These are phyloP conservation scores for Carassius gibelio DNA, from an alignment of 2,113 vertebrate genomes.

Conservation along the genomic window DNA sequence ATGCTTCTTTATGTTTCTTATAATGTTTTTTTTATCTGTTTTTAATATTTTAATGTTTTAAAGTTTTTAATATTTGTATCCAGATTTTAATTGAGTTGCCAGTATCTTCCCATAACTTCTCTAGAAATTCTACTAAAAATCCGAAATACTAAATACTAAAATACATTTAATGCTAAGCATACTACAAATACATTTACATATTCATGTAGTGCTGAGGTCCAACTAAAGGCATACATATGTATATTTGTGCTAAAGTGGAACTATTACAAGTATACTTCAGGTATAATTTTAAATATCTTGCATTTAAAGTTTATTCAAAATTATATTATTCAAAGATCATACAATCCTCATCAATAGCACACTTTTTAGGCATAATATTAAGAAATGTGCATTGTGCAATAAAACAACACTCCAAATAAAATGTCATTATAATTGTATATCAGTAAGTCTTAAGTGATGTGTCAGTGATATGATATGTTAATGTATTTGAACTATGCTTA, in stretches of 20 bases:
- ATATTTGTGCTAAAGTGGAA: neutral
- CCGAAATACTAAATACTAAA: neutral
- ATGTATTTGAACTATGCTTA: neutral
- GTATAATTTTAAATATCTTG: neutral
- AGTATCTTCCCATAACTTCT: too few species aligned
- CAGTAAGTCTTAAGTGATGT: neutral
- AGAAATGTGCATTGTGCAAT: neutral
- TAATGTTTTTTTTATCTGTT: too few species aligned
- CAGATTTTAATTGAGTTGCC: neutral
- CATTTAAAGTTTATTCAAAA: too few species aligned
- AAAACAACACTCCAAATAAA: neutral
- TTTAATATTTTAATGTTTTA: neutral
- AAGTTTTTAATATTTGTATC: neutral
- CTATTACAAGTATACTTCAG: neutral
- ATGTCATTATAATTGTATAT: neutral
- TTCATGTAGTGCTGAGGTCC: too few species aligned
- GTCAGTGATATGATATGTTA: neutral
- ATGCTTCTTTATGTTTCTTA: too few species aligned
- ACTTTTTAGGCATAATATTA: neutral
- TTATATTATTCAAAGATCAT: too few species aligned
- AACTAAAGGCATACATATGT: too few species aligned
- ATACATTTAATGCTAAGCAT: neutral
- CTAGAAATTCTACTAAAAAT: too few species aligned
- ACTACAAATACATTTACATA: too few species aligned
- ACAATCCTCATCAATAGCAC: neutral